A percentile compares a stretch with the other conserved stretches of the same genome.
Evolutionary conservation across 2,888 invertebrate species (phyloP).

Genomic region (Euzetes globulus): DNA sequence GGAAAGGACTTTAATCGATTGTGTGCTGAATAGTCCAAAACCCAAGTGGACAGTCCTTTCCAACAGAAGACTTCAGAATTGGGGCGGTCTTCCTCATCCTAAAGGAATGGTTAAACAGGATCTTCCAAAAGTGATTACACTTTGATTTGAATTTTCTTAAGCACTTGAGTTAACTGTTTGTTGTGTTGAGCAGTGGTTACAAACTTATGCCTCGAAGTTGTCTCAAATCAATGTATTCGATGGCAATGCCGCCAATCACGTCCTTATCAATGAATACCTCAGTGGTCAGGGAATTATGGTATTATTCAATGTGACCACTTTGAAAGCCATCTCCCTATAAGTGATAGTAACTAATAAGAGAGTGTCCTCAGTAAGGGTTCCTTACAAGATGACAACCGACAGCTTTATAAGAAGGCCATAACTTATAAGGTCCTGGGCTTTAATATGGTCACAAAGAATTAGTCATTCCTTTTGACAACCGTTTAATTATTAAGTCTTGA

Average conservation of each 20-base stretch:
- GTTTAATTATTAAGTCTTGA: conserved; percentile 44
- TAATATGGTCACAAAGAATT: no score
- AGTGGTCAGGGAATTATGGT: conserved; percentile 92
- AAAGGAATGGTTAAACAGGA: conserved; percentile 88
- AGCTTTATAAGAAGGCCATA: no score
- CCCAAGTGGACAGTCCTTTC: conserved; percentile 93
- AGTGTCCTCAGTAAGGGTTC: no score
- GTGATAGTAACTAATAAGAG: no score
- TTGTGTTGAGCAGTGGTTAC: conserved; percentile 59
- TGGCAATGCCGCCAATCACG: conserved; percentile 74
- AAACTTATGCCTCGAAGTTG: conserved; percentile 62
- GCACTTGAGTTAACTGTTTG: background rate
- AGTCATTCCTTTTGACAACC: no score
- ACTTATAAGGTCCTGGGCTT: no score
- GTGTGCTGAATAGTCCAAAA: conserved; percentile 70
- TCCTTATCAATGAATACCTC: conserved; percentile 86
- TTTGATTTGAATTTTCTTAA: conserved; percentile 36
- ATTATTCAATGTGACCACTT: conserved; percentile 38
- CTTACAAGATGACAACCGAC: no score
- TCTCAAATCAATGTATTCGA: conserved; percentile 62
- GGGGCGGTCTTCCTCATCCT: conserved; percentile 87
- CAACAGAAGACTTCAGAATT: conserved; percentile 88
- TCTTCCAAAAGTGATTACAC: conserved; percentile 59
- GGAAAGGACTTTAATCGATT: conserved; percentile 58
- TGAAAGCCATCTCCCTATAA: no score